Evolutionary conservation across 1,140 invertebrate genomes (phyloP).

Genomic region (Drusus annulatus): DNA sequence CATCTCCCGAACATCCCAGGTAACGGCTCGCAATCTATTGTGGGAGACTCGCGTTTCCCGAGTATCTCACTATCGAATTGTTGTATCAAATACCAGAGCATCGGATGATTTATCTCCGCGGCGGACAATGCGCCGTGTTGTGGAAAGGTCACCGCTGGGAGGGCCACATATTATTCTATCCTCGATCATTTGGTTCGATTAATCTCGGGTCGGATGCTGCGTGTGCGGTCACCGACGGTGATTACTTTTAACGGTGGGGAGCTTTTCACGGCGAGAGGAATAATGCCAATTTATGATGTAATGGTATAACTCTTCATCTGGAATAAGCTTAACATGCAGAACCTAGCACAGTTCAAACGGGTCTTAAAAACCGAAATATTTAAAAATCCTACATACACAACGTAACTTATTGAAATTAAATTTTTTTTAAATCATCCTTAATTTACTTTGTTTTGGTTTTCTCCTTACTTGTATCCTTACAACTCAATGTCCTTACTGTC

Average conservation of each 20-base stretch:
- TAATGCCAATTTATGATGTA: slow-evolving; percentile 25
- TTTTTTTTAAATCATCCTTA: too few species aligned
- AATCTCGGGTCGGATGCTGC: slow-evolving; percentile 32
- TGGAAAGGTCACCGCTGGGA: slow-evolving; percentile 34
- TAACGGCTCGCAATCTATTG: slow-evolving; percentile 13
- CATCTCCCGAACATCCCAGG: background rate
- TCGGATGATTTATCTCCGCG: slow-evolving; percentile 27
- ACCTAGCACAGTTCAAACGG: too few species aligned
- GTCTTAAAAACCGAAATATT: too few species aligned
- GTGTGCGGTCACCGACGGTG: slow-evolving; percentile 12
- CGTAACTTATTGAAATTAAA: too few species aligned
- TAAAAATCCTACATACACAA: too few species aligned
- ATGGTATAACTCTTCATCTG: too few species aligned
- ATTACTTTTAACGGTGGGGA: slow-evolving; percentile 16
- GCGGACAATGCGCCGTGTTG: slow-evolving; percentile 30
- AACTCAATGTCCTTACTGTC: too few species aligned
- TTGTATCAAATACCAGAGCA: slow-evolving; percentile 20
- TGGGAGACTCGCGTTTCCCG: background rate
- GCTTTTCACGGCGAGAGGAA: slow-evolving; percentile 1
- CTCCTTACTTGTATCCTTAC: too few species aligned
- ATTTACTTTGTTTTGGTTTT: too few species aligned
- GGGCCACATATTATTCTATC: slow-evolving; percentile 29
- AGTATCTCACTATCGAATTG: slow-evolving; percentile 23
- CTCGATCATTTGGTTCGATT: slow-evolving; percentile 30
- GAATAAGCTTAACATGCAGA: too few species aligned